Evolutionary conservation across 2,888 invertebrate species (phyloP), one percentile per base, ranked within the genome.

Genomic region (Melolontha melolontha): DNA sequence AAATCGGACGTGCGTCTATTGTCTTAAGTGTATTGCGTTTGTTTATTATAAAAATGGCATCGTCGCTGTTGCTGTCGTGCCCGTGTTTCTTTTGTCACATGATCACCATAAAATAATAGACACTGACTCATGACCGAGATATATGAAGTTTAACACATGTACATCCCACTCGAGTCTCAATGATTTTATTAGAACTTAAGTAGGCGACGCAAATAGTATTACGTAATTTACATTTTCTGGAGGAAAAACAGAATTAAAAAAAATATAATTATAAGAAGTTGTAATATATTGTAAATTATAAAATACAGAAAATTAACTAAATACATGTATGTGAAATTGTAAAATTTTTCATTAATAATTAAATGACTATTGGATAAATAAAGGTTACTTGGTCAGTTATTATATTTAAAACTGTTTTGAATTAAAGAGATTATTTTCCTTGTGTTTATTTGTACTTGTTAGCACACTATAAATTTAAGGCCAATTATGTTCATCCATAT

Each of bases 41-140:
- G 59, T 42, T 16, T 44, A 39, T 34, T 55, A 47, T 57, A 44
- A 57, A 47, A 62, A 62, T 62, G 59, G 59, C 17, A 49, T 62
- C 59, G 39, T 34, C 44, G 34, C 47, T 47, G 59, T 62, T 34
- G 34, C 47, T 29, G 47, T 47, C 47, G 34, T 42, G 34, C 47
- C 47, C 47, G 59, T 29, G 47, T 47, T 44, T 22, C 57, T 62
- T 47, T 62, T 34, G 59, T 62, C 49, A 62, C 49, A 62, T 47
- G 59, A 34, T 62, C 59, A 44, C 57, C 57, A 72, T 72, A 70
- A 70, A 72, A 74, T 72, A 74, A 72, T 72, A 68, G 70, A 59
- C 69, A 69, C 70, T 74, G 74, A 73, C 68, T 74, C 74, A 74
- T 69, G 70, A 70, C 71, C 68, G 70, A 73, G 70, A 73, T 62